Conservation (phyloP, 2,888 invertebrate species). For the Esperia sulphurella region DNA sequence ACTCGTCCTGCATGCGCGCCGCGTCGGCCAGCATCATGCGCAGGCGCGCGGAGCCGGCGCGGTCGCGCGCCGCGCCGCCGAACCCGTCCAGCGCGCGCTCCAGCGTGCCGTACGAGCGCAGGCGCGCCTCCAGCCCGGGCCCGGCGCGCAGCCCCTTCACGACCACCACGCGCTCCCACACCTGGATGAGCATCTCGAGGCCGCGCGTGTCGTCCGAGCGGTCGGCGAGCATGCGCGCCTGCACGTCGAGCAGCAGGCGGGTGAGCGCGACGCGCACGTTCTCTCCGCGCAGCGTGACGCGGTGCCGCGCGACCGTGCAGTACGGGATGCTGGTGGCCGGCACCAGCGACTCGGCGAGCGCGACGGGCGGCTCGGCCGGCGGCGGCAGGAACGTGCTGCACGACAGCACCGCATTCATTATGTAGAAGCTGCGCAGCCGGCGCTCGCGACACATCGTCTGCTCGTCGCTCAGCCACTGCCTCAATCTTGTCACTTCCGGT, state of each 20-base stretch:
- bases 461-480: slow-evolving; percentile 75
- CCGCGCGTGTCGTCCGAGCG: slow-evolving; percentile 90
- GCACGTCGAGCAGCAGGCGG: slow-evolving; percentile 80
- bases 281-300: slow-evolving; percentile 81
- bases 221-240: slow-evolving; percentile 80
- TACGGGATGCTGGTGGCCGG: slow-evolving; percentile 75
- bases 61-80: slow-evolving; percentile 73
- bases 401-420: slow-evolving; percentile 82
- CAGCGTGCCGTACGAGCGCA: slow-evolving; percentile 82
- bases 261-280: slow-evolving; percentile 84
- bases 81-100: slow-evolving; percentile 82
- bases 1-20: slow-evolving; percentile 81
- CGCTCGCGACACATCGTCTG: slow-evolving; percentile 81
- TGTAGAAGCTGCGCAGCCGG: slow-evolving; percentile 82
- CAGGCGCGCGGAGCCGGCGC: slow-evolving; percentile 60
- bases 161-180: slow-evolving; percentile 81
- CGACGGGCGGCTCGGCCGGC: slow-evolving; percentile 81
- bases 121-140: slow-evolving; percentile 79
- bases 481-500: slow-evolving; percentile 81
- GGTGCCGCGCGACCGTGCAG: slow-evolving; percentile 57
- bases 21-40: slow-evolving; percentile 83
- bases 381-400: slow-evolving; percentile 83
- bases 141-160: slow-evolving; percentile 52
- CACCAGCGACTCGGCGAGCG: slow-evolving; percentile 77
- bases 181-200: slow-evolving; percentile 80